Evolutionary conservation across 2,113 vertebrate species (phyloP).

Genomic region (Otocyon megalotis): DNA sequence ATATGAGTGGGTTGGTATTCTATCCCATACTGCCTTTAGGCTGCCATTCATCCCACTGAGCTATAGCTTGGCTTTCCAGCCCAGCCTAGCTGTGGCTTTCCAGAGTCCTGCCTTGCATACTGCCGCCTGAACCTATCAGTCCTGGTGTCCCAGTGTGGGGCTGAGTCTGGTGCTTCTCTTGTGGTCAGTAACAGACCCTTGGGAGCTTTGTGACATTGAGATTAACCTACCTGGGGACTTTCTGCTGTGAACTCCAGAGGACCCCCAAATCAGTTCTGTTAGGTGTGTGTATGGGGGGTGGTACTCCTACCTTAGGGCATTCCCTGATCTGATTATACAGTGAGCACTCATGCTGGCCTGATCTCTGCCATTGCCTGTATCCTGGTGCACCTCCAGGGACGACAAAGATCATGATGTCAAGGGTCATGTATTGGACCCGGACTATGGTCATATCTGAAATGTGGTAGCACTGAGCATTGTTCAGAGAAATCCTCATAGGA

Average conservation of each 20-base stretch:
- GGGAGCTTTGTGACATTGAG: neutral
- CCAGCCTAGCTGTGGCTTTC: neutral
- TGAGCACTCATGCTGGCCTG: neutral
- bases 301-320: neutral
- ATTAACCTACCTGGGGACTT: conserved; percentile 34
- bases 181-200: neutral
- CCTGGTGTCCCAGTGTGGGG: neutral
- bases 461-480: neutral
- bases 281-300: neutral
- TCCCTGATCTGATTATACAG: neutral
- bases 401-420: neutral
- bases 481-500: neutral
- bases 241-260: neutral
- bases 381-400: neutral
- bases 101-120: neutral
- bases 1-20: neutral
- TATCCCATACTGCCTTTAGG: neutral
- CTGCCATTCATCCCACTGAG: neutral
- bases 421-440: neutral
- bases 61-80: neutral
- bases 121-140: neutral
- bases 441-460: neutral
- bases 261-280: neutral
- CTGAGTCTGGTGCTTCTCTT: neutral
- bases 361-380: neutral